These are phyloP conservation scores for Tetranychus cinnabarinus DNA, from an alignment of 1,140 invertebrate genomes.

Conservation along the genomic window DNA sequence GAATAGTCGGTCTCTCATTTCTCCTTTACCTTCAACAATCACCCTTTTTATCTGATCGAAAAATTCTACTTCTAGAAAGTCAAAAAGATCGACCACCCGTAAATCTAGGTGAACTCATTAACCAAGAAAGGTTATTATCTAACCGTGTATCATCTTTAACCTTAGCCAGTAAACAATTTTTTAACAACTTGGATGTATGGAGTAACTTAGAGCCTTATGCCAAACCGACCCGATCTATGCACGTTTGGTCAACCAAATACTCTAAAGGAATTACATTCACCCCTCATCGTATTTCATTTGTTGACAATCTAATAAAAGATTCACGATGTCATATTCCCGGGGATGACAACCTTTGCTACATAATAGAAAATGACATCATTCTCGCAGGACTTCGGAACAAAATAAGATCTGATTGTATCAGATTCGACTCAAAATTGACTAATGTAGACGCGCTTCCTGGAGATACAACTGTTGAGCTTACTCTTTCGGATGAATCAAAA, in stretches of 20 bases:
- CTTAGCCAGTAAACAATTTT: constrained; percentile 4
- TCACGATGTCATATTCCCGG: not conserved
- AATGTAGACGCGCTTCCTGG: not conserved
- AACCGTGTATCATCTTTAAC: constrained; percentile 12
- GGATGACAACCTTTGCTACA: constrained; percentile 2
- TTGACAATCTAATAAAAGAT: not conserved
- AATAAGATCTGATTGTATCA: not conserved
- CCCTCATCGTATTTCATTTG: not conserved
- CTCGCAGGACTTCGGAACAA: not conserved
- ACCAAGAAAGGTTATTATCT: not conserved
- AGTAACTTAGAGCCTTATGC: not conserved
- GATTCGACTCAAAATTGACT: not conserved
- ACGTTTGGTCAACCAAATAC: constrained; percentile 6
- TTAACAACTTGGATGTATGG: constrained; percentile 8
- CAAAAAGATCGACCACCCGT: not conserved
- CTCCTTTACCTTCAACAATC: not conserved
- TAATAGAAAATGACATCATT: constrained; percentile 8
- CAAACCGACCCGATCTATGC: constrained; percentile 5
- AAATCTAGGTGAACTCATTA: not conserved
- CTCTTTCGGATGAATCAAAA: not conserved
- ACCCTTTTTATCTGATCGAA: not conserved
- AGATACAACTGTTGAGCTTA: not conserved
- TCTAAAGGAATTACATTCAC: constrained; percentile 4
- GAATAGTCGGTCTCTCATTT: constrained; percentile 10
- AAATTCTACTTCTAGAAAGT: constrained; percentile 9